A percentile compares a stretch with the other conserved stretches of the same genome.
Conservation (phyloP, 2,888 invertebrate genomes). For the Cabera pusaria region DNA sequence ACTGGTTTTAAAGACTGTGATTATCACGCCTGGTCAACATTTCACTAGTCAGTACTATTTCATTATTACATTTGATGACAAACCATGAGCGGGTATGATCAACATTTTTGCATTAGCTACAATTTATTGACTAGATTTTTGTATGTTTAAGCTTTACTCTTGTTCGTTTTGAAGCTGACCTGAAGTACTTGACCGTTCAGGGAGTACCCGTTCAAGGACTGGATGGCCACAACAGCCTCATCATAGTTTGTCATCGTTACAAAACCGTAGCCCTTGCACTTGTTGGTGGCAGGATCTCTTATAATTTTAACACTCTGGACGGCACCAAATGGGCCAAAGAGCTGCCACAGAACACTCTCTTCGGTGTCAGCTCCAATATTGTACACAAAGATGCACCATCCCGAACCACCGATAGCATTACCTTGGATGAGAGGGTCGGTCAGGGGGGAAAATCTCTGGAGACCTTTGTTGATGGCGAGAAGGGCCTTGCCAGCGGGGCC, state of each 20-base stretch:
- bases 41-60: slow-evolving; percentile 57
- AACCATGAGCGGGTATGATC: slow-evolving; percentile 80
- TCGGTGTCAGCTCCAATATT: slow-evolving; percentile 96
- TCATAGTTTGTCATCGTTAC: slow-evolving; percentile 99
- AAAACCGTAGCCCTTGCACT: slow-evolving; percentile 99
- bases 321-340: slow-evolving; percentile 98
- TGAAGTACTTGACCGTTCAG: slow-evolving; percentile 97
- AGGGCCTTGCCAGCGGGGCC: slow-evolving; percentile 93
- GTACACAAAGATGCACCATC: slow-evolving; percentile 97
- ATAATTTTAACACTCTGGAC: slow-evolving; percentile 99
- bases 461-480: slow-evolving; percentile 93
- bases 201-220: slow-evolving; percentile 97
- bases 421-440: slow-evolving; percentile 93
- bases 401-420: slow-evolving; percentile 93
- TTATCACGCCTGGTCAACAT: slow-evolving; percentile 59
- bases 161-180: slow-evolving; percentile 98
- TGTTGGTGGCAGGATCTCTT: slow-evolving; percentile 96
- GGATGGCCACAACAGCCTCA: slow-evolving; percentile 97
- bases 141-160: slow-evolving; percentile 87
- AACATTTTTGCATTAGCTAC: slow-evolving; percentile 81
- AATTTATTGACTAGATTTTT: slow-evolving; percentile 81
- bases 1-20: slow-evolving; percentile 47
- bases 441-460: slow-evolving; percentile 92
- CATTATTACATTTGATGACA: slow-evolving; percentile 55
- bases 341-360: slow-evolving; percentile 95